Evolutionary conservation across 2,888 invertebrate genomes (phyloP).

Genomic region (Cephus nigrinus): DNA sequence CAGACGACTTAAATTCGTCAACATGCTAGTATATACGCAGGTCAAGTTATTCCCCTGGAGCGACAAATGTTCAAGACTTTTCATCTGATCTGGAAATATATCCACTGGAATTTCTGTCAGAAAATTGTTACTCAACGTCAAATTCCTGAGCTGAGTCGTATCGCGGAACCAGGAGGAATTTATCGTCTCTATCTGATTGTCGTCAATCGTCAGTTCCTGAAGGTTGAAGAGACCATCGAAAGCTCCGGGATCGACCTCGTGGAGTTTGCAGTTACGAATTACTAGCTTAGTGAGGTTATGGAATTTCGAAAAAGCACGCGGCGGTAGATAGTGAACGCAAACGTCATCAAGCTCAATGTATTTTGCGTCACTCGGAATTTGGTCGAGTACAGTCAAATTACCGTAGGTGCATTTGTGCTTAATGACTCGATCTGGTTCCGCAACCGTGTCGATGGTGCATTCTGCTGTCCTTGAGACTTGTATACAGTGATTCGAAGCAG

Average conservation of each 20-base stretch:
- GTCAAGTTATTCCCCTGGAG: conserved; percentile 49
- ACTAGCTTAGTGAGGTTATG: conserved; percentile 39
- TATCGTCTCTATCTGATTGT: conserved; percentile 40
- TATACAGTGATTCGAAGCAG: neutral
- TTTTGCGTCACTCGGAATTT: conserved; percentile 36
- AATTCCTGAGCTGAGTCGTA: conserved; percentile 31
- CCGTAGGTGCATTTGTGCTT: conserved; percentile 42
- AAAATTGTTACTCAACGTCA: conserved; percentile 48
- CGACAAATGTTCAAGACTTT: conserved; percentile 41
- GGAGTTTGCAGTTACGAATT: conserved; percentile 43
- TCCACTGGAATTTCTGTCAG: conserved; percentile 43
- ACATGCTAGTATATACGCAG: conserved; percentile 49
- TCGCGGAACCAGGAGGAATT: conserved; percentile 38
- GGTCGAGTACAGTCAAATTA: conserved; percentile 35
- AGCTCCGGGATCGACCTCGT: conserved; percentile 38
- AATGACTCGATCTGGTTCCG: too few species aligned
- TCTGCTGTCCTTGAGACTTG: neutral
- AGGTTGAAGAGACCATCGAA: conserved; percentile 38
- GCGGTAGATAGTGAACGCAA: conserved; percentile 37
- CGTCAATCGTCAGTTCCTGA: neutral
- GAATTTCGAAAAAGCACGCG: conserved; percentile 35
- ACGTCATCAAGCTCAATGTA: conserved; percentile 50
- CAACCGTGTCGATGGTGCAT: neutral
- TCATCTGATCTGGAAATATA: conserved; percentile 34
- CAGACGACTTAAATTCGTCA: conserved; percentile 40